Percentiles rank a stretch among this genome's conserved stretches.
Evolutionary conservation across 2,113 vertebrate genomes (phyloP).

Genomic region (Spheniscus mendiculus): DNA sequence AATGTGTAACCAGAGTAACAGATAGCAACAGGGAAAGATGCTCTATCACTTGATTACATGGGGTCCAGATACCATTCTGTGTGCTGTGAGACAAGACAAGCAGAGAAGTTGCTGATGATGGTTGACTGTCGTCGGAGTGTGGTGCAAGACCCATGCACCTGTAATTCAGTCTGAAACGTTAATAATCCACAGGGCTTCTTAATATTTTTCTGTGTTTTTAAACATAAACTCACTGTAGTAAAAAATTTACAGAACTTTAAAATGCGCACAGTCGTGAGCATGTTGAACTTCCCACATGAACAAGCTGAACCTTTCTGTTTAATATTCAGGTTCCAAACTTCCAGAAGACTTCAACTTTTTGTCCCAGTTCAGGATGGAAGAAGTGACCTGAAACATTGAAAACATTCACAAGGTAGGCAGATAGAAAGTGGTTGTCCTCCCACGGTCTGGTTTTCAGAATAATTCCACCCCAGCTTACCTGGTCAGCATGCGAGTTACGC

Average conservation of each 20-base stretch:
- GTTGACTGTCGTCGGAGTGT: fast-evolving
- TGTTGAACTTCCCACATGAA: background rate
- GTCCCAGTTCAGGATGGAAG: background rate
- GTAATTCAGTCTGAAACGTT: background rate
- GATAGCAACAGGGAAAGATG: fast-evolving
- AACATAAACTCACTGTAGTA: background rate
- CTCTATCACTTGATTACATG: background rate
- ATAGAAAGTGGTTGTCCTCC: background rate
- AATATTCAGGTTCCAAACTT: background rate
- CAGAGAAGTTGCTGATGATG: background rate
- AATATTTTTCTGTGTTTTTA: background rate
- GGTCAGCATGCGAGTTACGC: fast-evolving
- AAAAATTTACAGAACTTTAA: background rate
- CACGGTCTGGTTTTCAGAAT: background rate
- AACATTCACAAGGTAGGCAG: background rate
- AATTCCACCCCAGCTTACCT: background rate
- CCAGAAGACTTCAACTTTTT: background rate
- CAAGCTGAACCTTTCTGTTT: background rate
- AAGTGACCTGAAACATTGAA: background rate
- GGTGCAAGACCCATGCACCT: background rate
- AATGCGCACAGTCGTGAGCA: fast-evolving
- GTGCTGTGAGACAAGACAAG: background rate
- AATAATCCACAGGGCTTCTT: background rate
- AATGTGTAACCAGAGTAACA: background rate
- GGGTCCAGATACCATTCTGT: fast-evolving